Conservation (phyloP, 2,888 invertebrate genomes). For the Platycheirus albimanus region DNA sequence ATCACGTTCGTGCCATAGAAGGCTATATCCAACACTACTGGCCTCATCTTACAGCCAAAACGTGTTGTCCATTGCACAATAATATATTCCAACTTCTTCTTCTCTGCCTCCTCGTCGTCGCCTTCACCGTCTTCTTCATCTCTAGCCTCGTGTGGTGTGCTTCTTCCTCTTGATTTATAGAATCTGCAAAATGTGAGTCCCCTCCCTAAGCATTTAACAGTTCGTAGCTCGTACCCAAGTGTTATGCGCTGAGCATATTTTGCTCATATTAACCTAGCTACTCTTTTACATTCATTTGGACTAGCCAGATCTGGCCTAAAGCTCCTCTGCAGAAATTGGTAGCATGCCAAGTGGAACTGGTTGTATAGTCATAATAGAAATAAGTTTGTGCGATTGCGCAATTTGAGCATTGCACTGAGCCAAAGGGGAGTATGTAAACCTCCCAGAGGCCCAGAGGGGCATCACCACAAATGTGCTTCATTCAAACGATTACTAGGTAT, state of each 20-base stretch:
- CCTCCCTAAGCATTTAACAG: slow-evolving; percentile 17
- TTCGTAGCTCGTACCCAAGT: slow-evolving; percentile 13
- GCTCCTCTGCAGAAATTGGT: slow-evolving; percentile 50
- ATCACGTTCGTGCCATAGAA: slow-evolving; percentile 56
- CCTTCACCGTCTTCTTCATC: not conserved
- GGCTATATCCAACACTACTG: slow-evolving; percentile 55
- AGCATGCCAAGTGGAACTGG: slow-evolving; percentile 65
- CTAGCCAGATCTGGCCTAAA: slow-evolving; percentile 57
- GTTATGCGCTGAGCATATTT: slow-evolving; percentile 41
- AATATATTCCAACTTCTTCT: slow-evolving; percentile 16
- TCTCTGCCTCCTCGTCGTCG: slow-evolving; percentile 10
- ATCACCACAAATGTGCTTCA: slow-evolving; percentile 3
- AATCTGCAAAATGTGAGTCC: slow-evolving; percentile 62
- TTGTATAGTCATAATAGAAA: slow-evolving; percentile 63
- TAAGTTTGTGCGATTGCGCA: slow-evolving; percentile 57
- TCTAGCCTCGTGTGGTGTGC: slow-evolving; percentile 9
- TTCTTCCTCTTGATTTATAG: slow-evolving; percentile 69
- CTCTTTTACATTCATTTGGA: slow-evolving; percentile 46
- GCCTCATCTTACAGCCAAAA: slow-evolving; percentile 49
- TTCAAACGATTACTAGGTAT: not conserved
- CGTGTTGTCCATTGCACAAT: slow-evolving; percentile 62
- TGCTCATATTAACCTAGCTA: slow-evolving; percentile 45
- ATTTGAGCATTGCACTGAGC: slow-evolving; percentile 39
- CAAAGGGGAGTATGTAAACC: slow-evolving; percentile 22
- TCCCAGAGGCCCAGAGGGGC: slow-evolving; percentile 40